Conservation (phyloP, 2,888 invertebrate genomes). For the Epinotia nisella region DNA sequence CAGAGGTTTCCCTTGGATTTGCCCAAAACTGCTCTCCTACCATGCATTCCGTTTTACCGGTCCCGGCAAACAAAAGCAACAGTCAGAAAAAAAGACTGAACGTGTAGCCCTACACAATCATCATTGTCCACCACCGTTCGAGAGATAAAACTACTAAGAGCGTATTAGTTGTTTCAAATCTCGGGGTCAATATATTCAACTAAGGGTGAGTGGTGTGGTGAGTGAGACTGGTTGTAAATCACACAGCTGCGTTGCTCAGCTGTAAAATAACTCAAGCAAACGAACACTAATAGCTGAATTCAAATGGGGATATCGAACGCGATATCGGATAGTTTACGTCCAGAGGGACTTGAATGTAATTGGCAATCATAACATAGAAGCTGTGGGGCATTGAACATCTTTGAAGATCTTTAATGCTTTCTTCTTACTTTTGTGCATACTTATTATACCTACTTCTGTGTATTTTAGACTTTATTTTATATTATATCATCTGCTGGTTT, state of each 20-base stretch:
- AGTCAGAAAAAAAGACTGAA: too few species aligned
- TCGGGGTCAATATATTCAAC: not conserved
- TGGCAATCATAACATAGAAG: conserved; percentile 28
- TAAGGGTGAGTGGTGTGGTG: not conserved
- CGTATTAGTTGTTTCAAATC: too few species aligned
- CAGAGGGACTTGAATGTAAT: conserved; percentile 31
- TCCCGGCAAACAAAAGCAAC: too few species aligned
- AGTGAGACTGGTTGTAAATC: not conserved
- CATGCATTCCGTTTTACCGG: too few species aligned
- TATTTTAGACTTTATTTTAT: not conserved
- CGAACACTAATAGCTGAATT: conserved; percentile 27
- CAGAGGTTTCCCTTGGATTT: too few species aligned
- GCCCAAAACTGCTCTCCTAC: too few species aligned
- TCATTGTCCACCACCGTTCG: too few species aligned
- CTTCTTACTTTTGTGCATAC: not conserved
- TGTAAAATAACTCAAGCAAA: conserved; percentile 40
- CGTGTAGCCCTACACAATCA: too few species aligned
- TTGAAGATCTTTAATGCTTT: conserved; percentile 1
- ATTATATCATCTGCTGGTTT: not conserved
- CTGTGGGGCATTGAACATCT: not conserved
- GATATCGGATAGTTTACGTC: conserved; percentile 3
- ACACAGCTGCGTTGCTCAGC: conserved; percentile 3
- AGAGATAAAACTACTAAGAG: too few species aligned
- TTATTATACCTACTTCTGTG: not conserved
- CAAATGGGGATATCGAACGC: conserved; percentile 26